Evolutionary conservation across 2,888 invertebrate species (phyloP).

Genomic region (Anthrax anthrax): DNA sequence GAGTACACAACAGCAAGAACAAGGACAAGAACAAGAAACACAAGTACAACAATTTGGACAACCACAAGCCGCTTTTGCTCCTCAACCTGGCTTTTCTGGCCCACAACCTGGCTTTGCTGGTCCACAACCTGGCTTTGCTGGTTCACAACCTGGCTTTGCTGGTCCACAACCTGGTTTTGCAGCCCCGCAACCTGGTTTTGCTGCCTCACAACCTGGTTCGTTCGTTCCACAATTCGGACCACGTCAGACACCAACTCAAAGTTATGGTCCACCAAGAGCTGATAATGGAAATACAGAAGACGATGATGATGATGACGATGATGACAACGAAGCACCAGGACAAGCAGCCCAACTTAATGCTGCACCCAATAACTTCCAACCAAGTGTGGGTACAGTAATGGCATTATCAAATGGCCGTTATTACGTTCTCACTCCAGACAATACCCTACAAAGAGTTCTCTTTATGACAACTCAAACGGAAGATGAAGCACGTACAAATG

Average conservation of each 20-base stretch:
- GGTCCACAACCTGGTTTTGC: slow-evolving; percentile 1
- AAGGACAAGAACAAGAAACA: slow-evolving; percentile 1
- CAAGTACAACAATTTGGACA: slow-evolving; percentile 1
- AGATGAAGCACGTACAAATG: slow-evolving; percentile 22
- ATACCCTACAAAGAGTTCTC: slow-evolving; percentile 28
- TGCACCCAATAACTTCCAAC: not conserved
- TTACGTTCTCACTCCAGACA: slow-evolving; percentile 30
- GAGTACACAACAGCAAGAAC: not conserved
- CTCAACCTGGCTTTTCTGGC: slow-evolving; percentile 2
- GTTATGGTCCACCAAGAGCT: slow-evolving; percentile 19
- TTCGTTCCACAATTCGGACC: not conserved
- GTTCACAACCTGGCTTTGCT: not conserved
- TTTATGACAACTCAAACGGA: slow-evolving; percentile 26
- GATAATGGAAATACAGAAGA: slow-evolving; percentile 4
- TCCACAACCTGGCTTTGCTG: not conserved
- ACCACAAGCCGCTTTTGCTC: not conserved
- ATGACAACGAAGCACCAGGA: not conserved
- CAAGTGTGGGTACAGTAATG: slow-evolving; percentile 1
- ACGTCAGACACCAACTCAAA: slow-evolving; percentile 3
- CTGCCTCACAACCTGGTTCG: not conserved
- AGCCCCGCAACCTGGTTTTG: not conserved
- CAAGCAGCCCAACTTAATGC: not conserved
- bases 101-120: not conserved
- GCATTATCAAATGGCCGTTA: slow-evolving; percentile 27
- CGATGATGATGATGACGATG: not conserved